Conservation (phyloP, 1,140 invertebrate genomes). For the Eumeta japonica region DNA sequence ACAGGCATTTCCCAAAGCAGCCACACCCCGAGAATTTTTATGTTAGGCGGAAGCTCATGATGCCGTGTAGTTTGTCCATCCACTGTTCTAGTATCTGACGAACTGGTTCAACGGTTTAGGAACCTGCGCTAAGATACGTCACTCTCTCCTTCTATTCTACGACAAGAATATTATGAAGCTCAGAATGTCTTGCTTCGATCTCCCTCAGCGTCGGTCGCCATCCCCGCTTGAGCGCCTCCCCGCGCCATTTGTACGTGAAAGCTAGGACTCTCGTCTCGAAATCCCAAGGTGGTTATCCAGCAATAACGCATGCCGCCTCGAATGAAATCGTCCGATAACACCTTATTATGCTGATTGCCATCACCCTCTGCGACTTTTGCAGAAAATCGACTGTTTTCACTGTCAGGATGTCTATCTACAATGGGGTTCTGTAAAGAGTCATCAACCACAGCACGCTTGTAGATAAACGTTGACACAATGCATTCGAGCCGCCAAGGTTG, state of each 20-base stretch:
- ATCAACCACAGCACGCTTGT: slow-evolving; percentile 7
- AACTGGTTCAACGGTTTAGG: not conserved
- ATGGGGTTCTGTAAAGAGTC: slow-evolving; percentile 13
- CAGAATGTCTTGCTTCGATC: too few relatives aligned
- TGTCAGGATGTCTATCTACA: slow-evolving; percentile 8
- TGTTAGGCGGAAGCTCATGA: not conserved
- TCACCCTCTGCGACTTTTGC: slow-evolving; percentile 9
- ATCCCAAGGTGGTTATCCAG: not conserved
- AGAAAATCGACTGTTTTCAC: slow-evolving; percentile 2
- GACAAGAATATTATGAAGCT: too few relatives aligned
- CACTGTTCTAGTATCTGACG: not conserved
- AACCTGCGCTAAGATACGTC: not conserved
- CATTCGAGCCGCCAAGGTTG: slow-evolving; percentile 6
- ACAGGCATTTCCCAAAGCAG: not conserved
- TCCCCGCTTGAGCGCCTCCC: not conserved
- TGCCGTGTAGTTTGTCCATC: not conserved
- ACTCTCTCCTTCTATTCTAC: not conserved
- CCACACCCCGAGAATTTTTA: not conserved
- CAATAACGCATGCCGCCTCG: slow-evolving; percentile 10
- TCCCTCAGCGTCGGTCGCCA: not conserved
- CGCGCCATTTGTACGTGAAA: not conserved
- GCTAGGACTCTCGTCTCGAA: not conserved
- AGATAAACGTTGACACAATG: slow-evolving; percentile 7
- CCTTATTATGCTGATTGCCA: slow-evolving; percentile 10
- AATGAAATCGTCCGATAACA: slow-evolving; percentile 11